Evolutionary conservation across 2,888 invertebrate species (phyloP).

Genomic region (Dryococelus australis): DNA sequence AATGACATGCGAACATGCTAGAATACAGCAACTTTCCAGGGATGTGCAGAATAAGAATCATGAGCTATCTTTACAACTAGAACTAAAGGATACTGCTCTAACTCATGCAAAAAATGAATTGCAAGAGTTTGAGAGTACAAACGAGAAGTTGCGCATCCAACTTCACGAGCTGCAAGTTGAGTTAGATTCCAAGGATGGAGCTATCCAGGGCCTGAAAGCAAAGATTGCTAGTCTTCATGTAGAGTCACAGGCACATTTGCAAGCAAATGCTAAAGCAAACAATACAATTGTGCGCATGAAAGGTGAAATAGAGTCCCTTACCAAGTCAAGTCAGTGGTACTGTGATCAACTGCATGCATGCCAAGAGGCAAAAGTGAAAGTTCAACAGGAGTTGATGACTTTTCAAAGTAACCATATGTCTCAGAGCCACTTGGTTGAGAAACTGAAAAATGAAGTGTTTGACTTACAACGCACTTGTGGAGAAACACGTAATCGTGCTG

Average conservation of each 20-base stretch:
- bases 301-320: slow-evolving; percentile 56
- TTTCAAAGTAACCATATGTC: slow-evolving; percentile 53
- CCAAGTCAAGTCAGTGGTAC: slow-evolving; percentile 59
- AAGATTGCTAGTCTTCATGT: slow-evolving; percentile 60
- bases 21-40: slow-evolving; percentile 19
- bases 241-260: slow-evolving; percentile 57
- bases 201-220: slow-evolving; percentile 57
- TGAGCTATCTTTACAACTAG: slow-evolving; percentile 35
- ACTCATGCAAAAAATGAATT: slow-evolving; percentile 36
- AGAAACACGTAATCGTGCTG: slow-evolving; percentile 57
- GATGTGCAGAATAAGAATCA: slow-evolving; percentile 29
- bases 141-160: slow-evolving; percentile 50
- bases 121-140: slow-evolving; percentile 35
- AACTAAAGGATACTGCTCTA: slow-evolving; percentile 34
- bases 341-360: slow-evolving; percentile 58
- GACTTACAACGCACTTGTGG: slow-evolving; percentile 54
- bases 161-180: slow-evolving; percentile 56
- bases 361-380: slow-evolving; percentile 48
- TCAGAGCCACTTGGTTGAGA: slow-evolving; percentile 55
- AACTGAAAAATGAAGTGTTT: slow-evolving; percentile 55
- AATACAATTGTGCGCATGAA: slow-evolving; percentile 55
- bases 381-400: slow-evolving; percentile 50
- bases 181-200: slow-evolving; percentile 55
- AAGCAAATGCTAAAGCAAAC: slow-evolving; percentile 56
- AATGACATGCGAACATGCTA: slow-evolving; percentile 19